A percentile compares a stretch with the other conserved stretches of the same genome.
Conservation (phyloP, 2,113 vertebrate genomes). For the Clinocottus analis region DNA sequence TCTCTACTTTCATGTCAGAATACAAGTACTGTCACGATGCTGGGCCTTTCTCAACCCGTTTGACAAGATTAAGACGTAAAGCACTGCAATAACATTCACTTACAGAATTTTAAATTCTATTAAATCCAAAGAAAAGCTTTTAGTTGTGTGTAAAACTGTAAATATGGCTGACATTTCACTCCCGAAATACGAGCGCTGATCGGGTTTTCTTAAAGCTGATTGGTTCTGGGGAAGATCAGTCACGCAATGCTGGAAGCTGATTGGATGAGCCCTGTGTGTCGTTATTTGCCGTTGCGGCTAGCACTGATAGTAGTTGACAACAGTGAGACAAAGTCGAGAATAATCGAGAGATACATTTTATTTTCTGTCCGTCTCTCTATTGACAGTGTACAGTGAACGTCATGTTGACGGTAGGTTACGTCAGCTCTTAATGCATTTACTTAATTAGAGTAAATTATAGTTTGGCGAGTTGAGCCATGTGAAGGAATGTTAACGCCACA, state of each 20-base stretch:
- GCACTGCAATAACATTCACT: neutral
- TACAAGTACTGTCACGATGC: neutral
- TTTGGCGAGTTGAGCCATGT: constrained; percentile 16
- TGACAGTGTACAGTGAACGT: neutral
- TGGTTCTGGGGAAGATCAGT: constrained; percentile 62
- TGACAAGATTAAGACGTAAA: neutral
- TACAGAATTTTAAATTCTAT: neutral
- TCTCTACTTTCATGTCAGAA: constrained; percentile 13
- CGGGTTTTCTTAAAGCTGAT: constrained; percentile 54
- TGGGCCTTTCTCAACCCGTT: neutral
- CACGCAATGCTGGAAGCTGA: constrained; percentile 45
- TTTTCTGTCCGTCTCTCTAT: neutral
- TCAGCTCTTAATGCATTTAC: neutral
- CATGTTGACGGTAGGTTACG: neutral
- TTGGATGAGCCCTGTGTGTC: constrained; percentile 67
- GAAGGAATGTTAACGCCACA: constrained; percentile 53
- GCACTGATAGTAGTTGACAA: constrained; percentile 37
- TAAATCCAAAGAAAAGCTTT: constrained; percentile 32
- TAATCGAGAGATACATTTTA: constrained; percentile 15
- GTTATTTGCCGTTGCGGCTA: neutral
- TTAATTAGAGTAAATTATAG: neutral
- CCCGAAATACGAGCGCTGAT: constrained; percentile 73
- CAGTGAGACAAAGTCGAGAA: constrained; percentile 60
- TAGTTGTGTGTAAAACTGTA: constrained; percentile 72
- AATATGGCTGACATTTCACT: constrained; percentile 88